Evolutionary conservation across 2,888 invertebrate genomes (phyloP).

Genomic region (Platypus cylindrus): DNA sequence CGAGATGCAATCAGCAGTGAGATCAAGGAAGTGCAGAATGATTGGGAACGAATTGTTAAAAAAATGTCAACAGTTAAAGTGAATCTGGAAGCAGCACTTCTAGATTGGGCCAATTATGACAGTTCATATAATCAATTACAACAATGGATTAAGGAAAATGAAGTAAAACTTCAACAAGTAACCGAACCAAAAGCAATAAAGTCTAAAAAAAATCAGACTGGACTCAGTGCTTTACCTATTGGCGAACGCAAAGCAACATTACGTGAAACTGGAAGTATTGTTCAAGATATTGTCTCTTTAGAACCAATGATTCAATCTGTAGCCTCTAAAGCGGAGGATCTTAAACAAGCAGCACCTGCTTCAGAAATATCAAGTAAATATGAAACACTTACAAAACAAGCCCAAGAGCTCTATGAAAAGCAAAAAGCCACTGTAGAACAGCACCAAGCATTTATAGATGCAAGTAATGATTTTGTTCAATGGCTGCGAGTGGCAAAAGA

Average conservation of each 20-base stretch:
- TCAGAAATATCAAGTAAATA: slow-evolving; percentile 87
- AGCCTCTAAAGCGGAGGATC: slow-evolving; percentile 82
- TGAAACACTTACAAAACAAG: slow-evolving; percentile 78
- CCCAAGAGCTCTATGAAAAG: slow-evolving; percentile 77
- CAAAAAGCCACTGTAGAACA: slow-evolving; percentile 83
- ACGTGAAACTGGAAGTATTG: slow-evolving; percentile 84
- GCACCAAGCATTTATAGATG: slow-evolving; percentile 84
- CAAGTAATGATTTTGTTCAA: slow-evolving; percentile 80
- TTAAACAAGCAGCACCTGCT: slow-evolving; percentile 82
- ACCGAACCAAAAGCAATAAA: slow-evolving; percentile 73
- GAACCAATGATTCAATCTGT: slow-evolving; percentile 96
- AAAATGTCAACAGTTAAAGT: slow-evolving; percentile 88
- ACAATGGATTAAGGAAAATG: slow-evolving; percentile 89
- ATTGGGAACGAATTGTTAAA: slow-evolving; percentile 84
- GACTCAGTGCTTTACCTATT: slow-evolving; percentile 64
- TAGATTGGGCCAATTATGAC: slow-evolving; percentile 95
- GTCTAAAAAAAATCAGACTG: slow-evolving; percentile 64
- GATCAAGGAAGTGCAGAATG: slow-evolving; percentile 77
- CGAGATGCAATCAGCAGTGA: slow-evolving; percentile 76
- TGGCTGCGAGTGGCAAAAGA: slow-evolving; percentile 91
- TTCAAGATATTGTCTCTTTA: slow-evolving; percentile 92
- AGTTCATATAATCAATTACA: slow-evolving; percentile 85
- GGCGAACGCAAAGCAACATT: slow-evolving; percentile 82
- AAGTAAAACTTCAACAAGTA: slow-evolving; percentile 83
- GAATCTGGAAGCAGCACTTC: slow-evolving; percentile 73